These are phyloP conservation scores for Nettapus auritus DNA, from an alignment of 2,113 vertebrate species.

Conservation along the genomic window DNA sequence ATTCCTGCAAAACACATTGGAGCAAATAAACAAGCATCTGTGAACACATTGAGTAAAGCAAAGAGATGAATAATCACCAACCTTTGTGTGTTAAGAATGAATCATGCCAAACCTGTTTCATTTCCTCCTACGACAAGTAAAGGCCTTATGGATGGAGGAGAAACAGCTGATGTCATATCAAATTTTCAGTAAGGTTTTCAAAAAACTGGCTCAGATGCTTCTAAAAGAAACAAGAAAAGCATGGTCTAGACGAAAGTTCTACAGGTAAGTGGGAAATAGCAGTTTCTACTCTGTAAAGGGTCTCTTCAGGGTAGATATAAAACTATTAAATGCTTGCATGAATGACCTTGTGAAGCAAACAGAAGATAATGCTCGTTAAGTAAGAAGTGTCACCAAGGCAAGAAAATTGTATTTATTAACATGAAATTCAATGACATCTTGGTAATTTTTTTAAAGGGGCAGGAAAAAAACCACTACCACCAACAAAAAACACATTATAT, in stretches of 20 bases:
- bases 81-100: not conserved
- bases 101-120: not conserved
- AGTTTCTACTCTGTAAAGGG: not conserved
- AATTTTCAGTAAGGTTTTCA: not conserved
- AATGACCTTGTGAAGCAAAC: not conserved
- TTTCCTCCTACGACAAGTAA: not conserved
- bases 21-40: not conserved
- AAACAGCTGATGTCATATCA: not conserved
- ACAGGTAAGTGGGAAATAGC: not conserved
- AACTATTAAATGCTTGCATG: not conserved
- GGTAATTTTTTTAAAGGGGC: not conserved
- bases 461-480: not conserved
- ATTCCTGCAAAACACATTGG: not conserved
- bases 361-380: not conserved
- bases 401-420: not conserved
- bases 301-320: not conserved
- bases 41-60: not conserved
- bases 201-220: not conserved
- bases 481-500: accelerated
- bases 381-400: not conserved
- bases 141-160: not conserved
- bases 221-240: not conserved
- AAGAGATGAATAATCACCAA: not conserved
- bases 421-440: not conserved
- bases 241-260: not conserved